These are phyloP conservation scores for Saguinus imperator DNA, from an alignment of 2,113 vertebrate genomes.

Conservation along the genomic window DNA sequence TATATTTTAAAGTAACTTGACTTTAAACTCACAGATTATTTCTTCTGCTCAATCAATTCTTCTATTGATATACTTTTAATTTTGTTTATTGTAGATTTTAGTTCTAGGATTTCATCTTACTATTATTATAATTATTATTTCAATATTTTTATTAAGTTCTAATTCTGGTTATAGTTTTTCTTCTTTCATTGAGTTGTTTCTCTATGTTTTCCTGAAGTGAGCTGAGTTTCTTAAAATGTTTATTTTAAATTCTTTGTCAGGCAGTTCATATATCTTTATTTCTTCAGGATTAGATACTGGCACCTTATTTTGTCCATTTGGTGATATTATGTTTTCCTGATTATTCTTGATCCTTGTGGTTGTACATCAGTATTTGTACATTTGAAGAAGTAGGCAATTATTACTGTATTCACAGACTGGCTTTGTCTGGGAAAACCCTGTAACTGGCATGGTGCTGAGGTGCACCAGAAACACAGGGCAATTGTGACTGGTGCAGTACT, in stretches of 20 bases:
- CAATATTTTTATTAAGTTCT: background rate
- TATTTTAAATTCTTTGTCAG: no score
- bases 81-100: background rate
- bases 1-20: background rate
- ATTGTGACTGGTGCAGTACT: background rate
- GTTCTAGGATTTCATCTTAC: background rate
- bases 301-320: background rate
- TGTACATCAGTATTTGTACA: background rate
- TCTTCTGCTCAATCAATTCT: background rate
- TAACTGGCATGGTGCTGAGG: no score
- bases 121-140: background rate
- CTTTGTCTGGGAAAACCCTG: background rate
- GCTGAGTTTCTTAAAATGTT: no score
- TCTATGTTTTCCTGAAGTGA: background rate
- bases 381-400: background rate
- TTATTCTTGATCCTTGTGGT: background rate
- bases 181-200: background rate
- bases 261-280: background rate
- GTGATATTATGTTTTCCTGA: background rate
- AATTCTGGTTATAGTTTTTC: background rate
- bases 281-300: background rate
- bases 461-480: background rate
- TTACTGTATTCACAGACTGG: background rate
- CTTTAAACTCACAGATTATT: background rate
- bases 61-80: background rate